Conservation (phyloP, 37 sponge, comb jelly and placozoan genomes). For the Eunapius fragilis region DNA sequence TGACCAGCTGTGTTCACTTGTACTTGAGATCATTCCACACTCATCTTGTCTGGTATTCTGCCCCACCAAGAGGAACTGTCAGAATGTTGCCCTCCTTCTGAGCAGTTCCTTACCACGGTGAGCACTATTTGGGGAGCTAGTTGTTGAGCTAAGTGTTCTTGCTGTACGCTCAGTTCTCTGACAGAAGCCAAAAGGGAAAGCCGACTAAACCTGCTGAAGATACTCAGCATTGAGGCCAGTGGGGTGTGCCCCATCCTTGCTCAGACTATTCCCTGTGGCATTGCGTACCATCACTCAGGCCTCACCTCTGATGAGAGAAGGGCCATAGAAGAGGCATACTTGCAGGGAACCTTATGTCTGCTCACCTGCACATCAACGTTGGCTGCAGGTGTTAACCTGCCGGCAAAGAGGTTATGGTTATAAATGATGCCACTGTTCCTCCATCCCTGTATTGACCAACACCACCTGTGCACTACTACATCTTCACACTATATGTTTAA, state of each 20-base stretch:
- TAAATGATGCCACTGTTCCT: too few species aligned
- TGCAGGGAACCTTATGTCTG: conserved; percentile 66
- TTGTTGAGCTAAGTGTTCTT: background rate
- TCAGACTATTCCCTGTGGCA: conserved; percentile 80
- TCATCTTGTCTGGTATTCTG: conserved; percentile 93
- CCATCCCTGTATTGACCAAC: background rate
- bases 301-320: conserved; percentile 91
- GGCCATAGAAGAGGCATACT: conserved; percentile 86
- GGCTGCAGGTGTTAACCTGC: conserved; percentile 97
- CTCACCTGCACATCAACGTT: conserved; percentile 92
- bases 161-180: background rate
- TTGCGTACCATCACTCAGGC: conserved; percentile 96
- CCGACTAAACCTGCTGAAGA: conserved; percentile 15
- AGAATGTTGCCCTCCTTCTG: conserved; percentile 85
- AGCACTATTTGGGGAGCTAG: background rate
- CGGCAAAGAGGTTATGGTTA: conserved; percentile 84
- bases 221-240: conserved; percentile 49
- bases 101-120: conserved; percentile 58
- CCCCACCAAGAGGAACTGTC: conserved; percentile 90
- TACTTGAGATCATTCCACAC: conserved; percentile 78
- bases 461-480: too few species aligned
- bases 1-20: conserved; percentile 69
- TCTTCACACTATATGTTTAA: too few species aligned
- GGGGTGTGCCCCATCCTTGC: conserved; percentile 84
- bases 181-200: background rate